A percentile compares a stretch with the other conserved stretches of the same genome.
Evolutionary conservation across 37 sponge, comb jelly and placozoan species (phyloP).

Genomic region (Bolinopsis microptera): DNA sequence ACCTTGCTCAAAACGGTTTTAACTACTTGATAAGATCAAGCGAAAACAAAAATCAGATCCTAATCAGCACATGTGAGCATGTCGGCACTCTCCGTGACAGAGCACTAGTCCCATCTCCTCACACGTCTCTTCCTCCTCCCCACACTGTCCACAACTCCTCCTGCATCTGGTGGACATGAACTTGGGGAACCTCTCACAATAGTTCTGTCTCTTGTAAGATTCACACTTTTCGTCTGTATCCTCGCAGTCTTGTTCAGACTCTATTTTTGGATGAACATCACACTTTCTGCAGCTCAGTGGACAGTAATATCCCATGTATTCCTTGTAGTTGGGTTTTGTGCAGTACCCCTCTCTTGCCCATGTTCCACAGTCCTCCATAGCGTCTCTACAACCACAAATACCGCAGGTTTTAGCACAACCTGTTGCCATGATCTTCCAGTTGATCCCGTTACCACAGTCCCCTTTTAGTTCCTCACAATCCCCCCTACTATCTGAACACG

Average conservation of each 20-base stretch:
- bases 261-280: not conserved
- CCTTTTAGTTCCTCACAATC: slow-evolving; percentile 15
- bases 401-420: slow-evolving; percentile 12
- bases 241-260: not conserved
- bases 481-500: not conserved
- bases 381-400: slow-evolving; percentile 10
- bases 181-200: not conserved
- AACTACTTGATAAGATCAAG: too few relatives aligned
- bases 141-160: not conserved
- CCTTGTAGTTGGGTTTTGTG: slow-evolving; percentile 16
- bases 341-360: slow-evolving; percentile 11
- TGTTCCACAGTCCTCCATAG: not conserved
- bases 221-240: not conserved
- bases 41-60: too few relatives aligned
- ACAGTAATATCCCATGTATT: not conserved
- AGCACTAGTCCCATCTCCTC: not conserved
- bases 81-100: slow-evolving; percentile 2
- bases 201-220: not conserved
- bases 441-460: not conserved
- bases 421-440: slow-evolving; percentile 8
- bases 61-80: slow-evolving; percentile 18
- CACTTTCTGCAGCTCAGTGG: slow-evolving; percentile 30
- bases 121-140: not conserved
- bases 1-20: too few relatives aligned
- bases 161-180: not conserved